phyloP scores from a whole-genome alignment of 2,113 vertebrate genomes.

The Prolemur simus region DNA sequence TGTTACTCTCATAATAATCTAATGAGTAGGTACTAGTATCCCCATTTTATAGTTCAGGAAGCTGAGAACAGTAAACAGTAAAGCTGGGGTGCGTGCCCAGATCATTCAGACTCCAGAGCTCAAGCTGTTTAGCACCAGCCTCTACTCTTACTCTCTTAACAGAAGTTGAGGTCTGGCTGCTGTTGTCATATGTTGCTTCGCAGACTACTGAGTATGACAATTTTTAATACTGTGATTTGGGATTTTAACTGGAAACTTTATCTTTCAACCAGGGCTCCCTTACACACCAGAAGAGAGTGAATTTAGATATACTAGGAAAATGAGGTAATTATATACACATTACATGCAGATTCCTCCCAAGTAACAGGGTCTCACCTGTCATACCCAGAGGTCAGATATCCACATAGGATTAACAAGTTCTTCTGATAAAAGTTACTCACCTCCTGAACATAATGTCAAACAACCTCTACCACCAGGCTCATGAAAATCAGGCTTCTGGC shows the following conservation, averaged over 20 bases:
- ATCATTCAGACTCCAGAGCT: not conserved
- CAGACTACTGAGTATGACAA: not conserved
- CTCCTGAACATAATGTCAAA: not conserved
- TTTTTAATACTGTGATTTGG: not conserved
- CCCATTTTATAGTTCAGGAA: not conserved
- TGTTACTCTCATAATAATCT: not conserved
- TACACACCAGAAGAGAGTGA: not conserved
- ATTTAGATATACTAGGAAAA: not conserved
- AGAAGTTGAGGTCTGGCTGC: not conserved
- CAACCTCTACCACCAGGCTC: not conserved
- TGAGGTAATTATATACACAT: not conserved
- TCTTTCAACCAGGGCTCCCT: not conserved
- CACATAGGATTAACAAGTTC: not conserved
- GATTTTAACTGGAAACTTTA: not conserved
- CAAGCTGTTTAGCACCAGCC: not conserved
- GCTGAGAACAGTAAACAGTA: not conserved
- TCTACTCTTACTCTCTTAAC: not conserved
- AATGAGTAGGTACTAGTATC: not conserved
- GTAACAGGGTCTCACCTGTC: not conserved
- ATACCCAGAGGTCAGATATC: not conserved
- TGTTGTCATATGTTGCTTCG: not conserved
- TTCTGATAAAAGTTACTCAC: not conserved
- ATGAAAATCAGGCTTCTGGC: not conserved
- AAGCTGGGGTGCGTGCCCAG: fast-evolving
- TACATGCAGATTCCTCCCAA: not conserved